Percentiles rank a stretch among this genome's conserved stretches.
Conservation (phyloP, 2,797 vertebrate genomes). For the Danio tinwini region DNA sequence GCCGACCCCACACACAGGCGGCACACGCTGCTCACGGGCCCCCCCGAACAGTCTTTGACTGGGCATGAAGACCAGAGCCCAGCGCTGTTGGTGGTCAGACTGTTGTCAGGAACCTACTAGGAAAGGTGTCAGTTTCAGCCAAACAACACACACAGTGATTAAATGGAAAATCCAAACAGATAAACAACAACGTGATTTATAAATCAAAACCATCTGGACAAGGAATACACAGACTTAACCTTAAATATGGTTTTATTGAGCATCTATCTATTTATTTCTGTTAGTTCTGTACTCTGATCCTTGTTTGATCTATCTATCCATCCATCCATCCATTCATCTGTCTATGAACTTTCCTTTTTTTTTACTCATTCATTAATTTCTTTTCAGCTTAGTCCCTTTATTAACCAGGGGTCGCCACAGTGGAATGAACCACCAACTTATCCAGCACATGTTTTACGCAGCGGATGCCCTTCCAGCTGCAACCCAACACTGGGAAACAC, state of each 20-base stretch:
- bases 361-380: too few species aligned
- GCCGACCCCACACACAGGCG: slow-evolving; percentile 71
- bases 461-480: too few species aligned
- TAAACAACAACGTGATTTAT: slow-evolving; percentile 45
- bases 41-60: slow-evolving; percentile 47
- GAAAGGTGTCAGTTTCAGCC: slow-evolving; percentile 50
- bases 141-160: slow-evolving; percentile 10
- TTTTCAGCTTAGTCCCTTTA: too few species aligned
- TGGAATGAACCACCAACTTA: too few species aligned
- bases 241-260: background rate
- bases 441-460: too few species aligned
- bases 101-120: slow-evolving; percentile 40
- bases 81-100: slow-evolving; percentile 57
- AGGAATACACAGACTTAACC: background rate
- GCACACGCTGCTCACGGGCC: slow-evolving; percentile 21
- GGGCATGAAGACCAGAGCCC: slow-evolving; percentile 54
- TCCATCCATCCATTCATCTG: too few species aligned
- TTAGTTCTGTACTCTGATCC: too few species aligned
- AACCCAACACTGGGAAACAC: too few species aligned
- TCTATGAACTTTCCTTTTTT: too few species aligned
- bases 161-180: slow-evolving; percentile 41
- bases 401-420: too few species aligned
- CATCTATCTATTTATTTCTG: too few species aligned
- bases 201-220: slow-evolving; percentile 11
- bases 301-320: too few species aligned